Percentiles rank a stretch among this genome's conserved stretches.
Evolutionary conservation across 1,140 invertebrate species (phyloP).

Genomic region (Meteorus sp.): DNA sequence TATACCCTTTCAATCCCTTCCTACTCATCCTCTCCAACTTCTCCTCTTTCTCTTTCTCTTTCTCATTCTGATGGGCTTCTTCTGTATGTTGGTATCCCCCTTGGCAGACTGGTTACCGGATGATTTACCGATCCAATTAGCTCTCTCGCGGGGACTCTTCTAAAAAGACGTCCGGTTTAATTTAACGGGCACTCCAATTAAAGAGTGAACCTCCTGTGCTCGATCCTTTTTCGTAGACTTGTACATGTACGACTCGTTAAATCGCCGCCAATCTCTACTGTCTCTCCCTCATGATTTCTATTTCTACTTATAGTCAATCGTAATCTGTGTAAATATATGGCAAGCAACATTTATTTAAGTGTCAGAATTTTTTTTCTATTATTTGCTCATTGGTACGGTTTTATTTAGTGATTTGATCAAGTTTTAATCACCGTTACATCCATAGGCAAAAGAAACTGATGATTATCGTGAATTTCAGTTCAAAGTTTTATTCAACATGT

Average conservation of each 20-base stretch:
- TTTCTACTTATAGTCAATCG: neutral
- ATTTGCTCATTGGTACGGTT: too few species aligned
- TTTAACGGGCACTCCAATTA: constrained; percentile 59
- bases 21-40: too few species aligned
- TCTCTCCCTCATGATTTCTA: neutral
- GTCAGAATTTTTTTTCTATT: too few species aligned
- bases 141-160: constrained; percentile 43
- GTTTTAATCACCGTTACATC: too few species aligned
- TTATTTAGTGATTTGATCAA: too few species aligned
- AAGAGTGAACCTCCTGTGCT: constrained; percentile 47
- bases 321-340: too few species aligned
- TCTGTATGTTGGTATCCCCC: too few species aligned
- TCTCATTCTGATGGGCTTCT: too few species aligned
- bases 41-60: neutral
- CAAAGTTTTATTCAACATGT: too few species aligned
- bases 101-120: constrained; percentile 50
- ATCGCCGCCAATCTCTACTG: constrained; percentile 11
- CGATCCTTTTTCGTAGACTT: constrained; percentile 23
- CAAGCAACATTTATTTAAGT: too few species aligned
- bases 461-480: too few species aligned
- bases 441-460: too few species aligned
- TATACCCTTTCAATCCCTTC: neutral
- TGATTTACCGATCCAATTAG: constrained; percentile 63
- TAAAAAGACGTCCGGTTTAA: constrained; percentile 59
- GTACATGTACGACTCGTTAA: constrained; percentile 13